phyloP scores from a whole-genome alignment of 2,888 invertebrate species.

The Platycheirus rosarum region DNA sequence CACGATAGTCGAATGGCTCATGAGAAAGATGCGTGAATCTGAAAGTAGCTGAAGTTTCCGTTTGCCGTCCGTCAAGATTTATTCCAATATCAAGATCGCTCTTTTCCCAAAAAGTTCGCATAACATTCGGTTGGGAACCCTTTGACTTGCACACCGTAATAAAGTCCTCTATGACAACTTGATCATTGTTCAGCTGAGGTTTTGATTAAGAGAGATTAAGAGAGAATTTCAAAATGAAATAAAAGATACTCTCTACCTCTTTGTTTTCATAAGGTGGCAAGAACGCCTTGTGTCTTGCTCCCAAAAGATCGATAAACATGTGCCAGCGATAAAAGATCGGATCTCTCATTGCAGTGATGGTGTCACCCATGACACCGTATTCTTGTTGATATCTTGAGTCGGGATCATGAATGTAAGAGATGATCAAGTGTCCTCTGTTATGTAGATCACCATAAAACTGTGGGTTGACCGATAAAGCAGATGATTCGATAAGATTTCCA shows the following conservation, averaged over 20 bases:
- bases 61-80: conserved; percentile 87
- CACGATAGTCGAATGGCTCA: conserved; percentile 85
- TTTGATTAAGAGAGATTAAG: neutral
- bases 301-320: conserved; percentile 88
- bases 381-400: conserved; percentile 87
- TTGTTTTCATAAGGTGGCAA: conserved; percentile 83
- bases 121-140: conserved; percentile 81
- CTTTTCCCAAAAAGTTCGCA: conserved; percentile 89
- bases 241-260: neutral
- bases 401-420: conserved; percentile 89
- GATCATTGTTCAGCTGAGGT: conserved; percentile 39
- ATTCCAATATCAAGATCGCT: conserved; percentile 88
- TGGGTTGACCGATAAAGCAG: conserved; percentile 86
- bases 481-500: conserved; percentile 89
- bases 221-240: neutral
- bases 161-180: conserved; percentile 30
- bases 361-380: conserved; percentile 88
- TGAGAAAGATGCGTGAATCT: conserved; percentile 86
- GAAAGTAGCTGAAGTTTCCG: conserved; percentile 85
- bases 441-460: conserved; percentile 89
- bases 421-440: conserved; percentile 89
- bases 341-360: conserved; percentile 90
- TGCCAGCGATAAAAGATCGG: conserved; percentile 92
- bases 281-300: conserved; percentile 86
- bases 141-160: conserved; percentile 49